phyloP scores from a whole-genome alignment of 2,113 vertebrate species.

The Poecilia latipinna region DNA sequence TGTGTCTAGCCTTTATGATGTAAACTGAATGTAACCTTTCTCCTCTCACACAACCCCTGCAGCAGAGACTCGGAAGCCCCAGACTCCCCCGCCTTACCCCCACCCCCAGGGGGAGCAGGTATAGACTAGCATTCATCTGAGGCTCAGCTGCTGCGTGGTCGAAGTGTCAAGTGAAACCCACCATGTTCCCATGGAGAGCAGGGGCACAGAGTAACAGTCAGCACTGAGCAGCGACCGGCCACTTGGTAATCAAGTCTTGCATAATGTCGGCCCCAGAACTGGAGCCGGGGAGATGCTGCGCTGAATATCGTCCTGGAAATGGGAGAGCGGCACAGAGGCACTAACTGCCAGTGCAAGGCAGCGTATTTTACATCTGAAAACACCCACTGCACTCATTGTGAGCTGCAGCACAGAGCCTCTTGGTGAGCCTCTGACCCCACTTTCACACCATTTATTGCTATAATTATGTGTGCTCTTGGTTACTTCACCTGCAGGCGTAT shows the following conservation, averaged over 20 bases:
- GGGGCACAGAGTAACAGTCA: constrained; percentile 69
- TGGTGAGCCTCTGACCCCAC: constrained; percentile 48
- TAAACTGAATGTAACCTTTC: constrained; percentile 80
- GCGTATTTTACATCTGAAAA: constrained; percentile 36
- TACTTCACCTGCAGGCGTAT: constrained; percentile 50
- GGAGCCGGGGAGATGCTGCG: constrained; percentile 41
- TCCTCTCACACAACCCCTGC: constrained; percentile 71
- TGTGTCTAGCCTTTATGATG: constrained; percentile 68
- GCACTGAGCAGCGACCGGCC: constrained; percentile 46
- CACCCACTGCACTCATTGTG: constrained; percentile 33
- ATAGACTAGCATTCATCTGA: constrained; percentile 72
- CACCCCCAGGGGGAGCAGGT: constrained; percentile 25
- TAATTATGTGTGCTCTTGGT: constrained; percentile 44
- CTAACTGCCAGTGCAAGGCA: constrained; percentile 32
- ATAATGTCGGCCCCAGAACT: constrained; percentile 51
- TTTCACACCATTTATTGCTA: constrained; percentile 53
- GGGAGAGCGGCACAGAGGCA: constrained; percentile 26
- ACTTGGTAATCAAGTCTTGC: constrained; percentile 74
- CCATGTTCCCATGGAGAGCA: constrained; percentile 51
- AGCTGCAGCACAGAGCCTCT: constrained; percentile 42
- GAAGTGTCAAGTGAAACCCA: constrained; percentile 61
- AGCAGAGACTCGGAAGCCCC: constrained; percentile 61
- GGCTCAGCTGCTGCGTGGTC: constrained; percentile 70
- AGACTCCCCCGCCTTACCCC: neutral
- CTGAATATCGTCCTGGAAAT: constrained; percentile 37